Evolutionary conservation across 2,888 invertebrate genomes (phyloP), one percentile per base, ranked within the genome.

Genomic region (Melieria crassipennis): DNA sequence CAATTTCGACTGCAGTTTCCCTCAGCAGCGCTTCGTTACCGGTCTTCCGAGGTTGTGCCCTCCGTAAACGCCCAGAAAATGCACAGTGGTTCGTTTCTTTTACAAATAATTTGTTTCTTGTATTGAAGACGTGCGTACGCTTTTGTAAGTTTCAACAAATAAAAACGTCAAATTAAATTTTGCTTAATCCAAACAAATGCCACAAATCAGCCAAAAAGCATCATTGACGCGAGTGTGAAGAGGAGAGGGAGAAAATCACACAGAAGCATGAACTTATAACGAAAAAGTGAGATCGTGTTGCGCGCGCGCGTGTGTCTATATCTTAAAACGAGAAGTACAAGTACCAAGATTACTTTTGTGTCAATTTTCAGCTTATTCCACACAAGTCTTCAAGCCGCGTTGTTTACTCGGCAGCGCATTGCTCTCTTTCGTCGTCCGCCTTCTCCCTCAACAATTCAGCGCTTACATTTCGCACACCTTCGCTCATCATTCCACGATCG

Each of bases 341-440:
- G 13, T 10, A 6, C 56, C 45, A 61, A 61, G 13, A 9, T 52
- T 52, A n/a, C 45, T 11, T 46, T 55, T 55, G 16, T 55, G 65
- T 30, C 11, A 60, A 50, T 42, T 43, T 30, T 57, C n/a, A 4
- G 47, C 42, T 42, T 58, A n/a, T 57, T 58, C 13, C 43, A 60
- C 42, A 67, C 46, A 46, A 65, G 13, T n/a, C n/a, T 47, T 11
- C 30, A 57, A 47, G 42, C 56, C 55, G 42, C 7, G 48, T 7
- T n/a, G 47, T 13, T 57, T 48, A n/a, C 66, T 42, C 42, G 50
- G 57, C 30, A 47, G 71, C 63, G 60, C 50, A 57, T 50, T 50
- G 52, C n/a, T 67, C 61, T 56, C 76, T 77, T 61, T 76, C 75
- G 13, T 70, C 73, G 9, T 77, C 77, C 11, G 75, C 61, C 60